Evolutionary conservation across 1,140 invertebrate genomes (phyloP).

Genomic region (Cephus cinctus): DNA sequence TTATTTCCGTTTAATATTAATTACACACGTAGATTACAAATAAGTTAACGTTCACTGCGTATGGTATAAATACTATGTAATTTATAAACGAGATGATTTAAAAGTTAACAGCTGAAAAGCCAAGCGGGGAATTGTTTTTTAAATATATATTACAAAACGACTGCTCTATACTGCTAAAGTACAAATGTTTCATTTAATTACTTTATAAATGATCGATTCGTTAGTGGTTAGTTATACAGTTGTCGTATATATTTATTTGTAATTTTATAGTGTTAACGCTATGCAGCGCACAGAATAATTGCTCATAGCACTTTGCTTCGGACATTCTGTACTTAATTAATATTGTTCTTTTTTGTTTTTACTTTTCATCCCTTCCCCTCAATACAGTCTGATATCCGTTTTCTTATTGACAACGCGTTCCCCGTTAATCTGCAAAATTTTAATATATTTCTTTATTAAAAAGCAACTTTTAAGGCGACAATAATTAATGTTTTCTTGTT

Average conservation of each 20-base stretch:
- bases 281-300: no score
- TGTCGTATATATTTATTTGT: background rate
- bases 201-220: slow-evolving; percentile 35
- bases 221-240: background rate
- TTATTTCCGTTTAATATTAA: slow-evolving; percentile 45
- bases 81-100: slow-evolving; percentile 6
- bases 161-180: slow-evolving; percentile 59
- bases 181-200: slow-evolving; percentile 57
- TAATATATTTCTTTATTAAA: no score
- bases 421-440: no score
- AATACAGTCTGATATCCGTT: no score
- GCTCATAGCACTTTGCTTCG: no score
- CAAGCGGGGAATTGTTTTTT: slow-evolving; percentile 41
- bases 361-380: no score
- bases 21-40: slow-evolving; percentile 42
- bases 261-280: no score
- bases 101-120: background rate
- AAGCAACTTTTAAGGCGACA: no score
- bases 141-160: slow-evolving; percentile 42
- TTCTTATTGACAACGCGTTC: no score
- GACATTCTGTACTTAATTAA: no score
- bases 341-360: no score
- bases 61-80: slow-evolving; percentile 24
- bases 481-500: no score
- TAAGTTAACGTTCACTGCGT: slow-evolving; percentile 33